Base-by-base conservation (phyloP, 2,113 vertebrate genomes). In the Syrrhaptes paradoxus region DNA sequence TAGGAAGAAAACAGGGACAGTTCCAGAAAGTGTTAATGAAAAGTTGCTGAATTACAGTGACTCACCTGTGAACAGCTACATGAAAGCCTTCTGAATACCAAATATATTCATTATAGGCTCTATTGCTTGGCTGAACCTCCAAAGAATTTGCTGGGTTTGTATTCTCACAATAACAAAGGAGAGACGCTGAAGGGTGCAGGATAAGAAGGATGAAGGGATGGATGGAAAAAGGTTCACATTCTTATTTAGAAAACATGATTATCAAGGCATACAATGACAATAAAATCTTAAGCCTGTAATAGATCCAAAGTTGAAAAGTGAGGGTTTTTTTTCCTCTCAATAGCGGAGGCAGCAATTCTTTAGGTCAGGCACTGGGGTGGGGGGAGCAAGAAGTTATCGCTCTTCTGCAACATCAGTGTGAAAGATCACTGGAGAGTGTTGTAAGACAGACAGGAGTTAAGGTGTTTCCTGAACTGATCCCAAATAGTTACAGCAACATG, bases 61-160 rank as follows among this genome's bases (percentile, higher is more conserved):
- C 63, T 75, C 74, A 92, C n/a, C 71, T 92, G 79, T 61, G 81
- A 80, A 88, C 62, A 86, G 74, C 65, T 72, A 85, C 57, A 49
- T 89, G 81, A 92, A 93, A 72, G n/a, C 78, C 83, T 87, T 73
- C 88, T 94, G 91, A 96, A 91, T 95, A 97, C 86, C 93, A 96
- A 95, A 72, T 85, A 79, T 45, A 96, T 95, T 96, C 72, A 96
- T 97, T 96, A 96, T 36, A 63, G 63, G 21, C 63, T 87, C 54
- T 49, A 55, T 46, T 94, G 66, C 93, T 94, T 89, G 83, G 58
- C 63, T 92, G 84, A 95, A 66, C n/a, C 71, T 93, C 85, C 87
- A 87, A 92, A 92, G 92, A 93, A 94, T 93, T 76, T 34, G 55
- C 34, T 17, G 46, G 66, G 55, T 57, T 87, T 67, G 66, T 58